These are phyloP conservation scores for Lethrus apterus DNA, from an alignment of 1,140 invertebrate species.

Conservation along the genomic window DNA sequence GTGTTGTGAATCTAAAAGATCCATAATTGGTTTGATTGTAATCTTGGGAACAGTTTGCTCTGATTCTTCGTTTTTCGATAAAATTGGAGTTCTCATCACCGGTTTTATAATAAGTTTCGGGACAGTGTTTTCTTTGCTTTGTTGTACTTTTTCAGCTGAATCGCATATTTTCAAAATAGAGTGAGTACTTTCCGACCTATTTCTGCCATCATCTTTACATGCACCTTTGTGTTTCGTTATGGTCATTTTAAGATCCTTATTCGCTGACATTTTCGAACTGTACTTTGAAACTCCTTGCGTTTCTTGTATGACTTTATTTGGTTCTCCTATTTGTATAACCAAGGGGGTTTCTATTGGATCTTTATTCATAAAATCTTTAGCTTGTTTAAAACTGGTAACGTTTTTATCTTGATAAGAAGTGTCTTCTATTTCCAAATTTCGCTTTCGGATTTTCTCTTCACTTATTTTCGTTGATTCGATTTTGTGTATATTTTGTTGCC, in stretches of 20 bases:
- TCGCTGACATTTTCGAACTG: constrained; percentile 10
- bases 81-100: neutral
- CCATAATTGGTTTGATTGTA: neutral
- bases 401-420: no score
- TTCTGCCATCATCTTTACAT: constrained; percentile 1
- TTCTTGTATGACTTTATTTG: neutral
- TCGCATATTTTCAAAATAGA: constrained; percentile 37
- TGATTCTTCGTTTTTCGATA: neutral
- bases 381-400: no score
- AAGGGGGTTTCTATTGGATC: neutral
- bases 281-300: constrained; percentile 2
- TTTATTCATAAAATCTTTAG: neutral
- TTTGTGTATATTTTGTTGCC: constrained; percentile 3
- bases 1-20: neutral
- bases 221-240: constrained; percentile 37
- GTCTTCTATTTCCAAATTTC: no score
- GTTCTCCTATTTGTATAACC: constrained; percentile 3
- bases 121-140: constrained; percentile 23
- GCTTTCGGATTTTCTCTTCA: constrained; percentile 22
- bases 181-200: constrained; percentile 31
- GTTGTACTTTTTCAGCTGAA: constrained; percentile 18
- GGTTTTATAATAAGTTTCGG: constrained; percentile 37
- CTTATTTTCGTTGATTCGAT: constrained; percentile 14
- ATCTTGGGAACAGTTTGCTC: neutral
- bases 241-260: constrained; percentile 32